These are phyloP conservation scores for Melipona beecheii DNA, from an alignment of 2,888 invertebrate species.

Conservation along the genomic window DNA sequence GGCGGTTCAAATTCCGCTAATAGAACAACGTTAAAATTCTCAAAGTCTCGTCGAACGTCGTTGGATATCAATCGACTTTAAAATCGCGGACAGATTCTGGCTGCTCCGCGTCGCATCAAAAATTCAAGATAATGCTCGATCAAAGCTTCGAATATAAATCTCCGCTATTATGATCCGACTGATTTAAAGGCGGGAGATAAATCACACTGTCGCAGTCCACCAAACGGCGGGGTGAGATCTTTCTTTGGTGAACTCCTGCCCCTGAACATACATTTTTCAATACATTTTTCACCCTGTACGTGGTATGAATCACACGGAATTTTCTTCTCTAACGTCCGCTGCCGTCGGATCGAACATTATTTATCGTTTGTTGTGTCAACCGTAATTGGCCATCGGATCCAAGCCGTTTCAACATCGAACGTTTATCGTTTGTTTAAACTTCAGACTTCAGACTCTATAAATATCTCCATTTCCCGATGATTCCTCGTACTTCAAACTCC, in stretches of 20 bases:
- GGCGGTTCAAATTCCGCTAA: background rate
- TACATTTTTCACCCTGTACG: constrained; percentile 6
- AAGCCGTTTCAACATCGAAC: background rate
- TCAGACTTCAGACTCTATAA: too few relatives aligned
- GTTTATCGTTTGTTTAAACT: too few relatives aligned
- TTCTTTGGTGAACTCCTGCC: constrained; percentile 14
- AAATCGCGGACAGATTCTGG: background rate
- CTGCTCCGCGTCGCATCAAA: background rate
- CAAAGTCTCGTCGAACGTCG: background rate
- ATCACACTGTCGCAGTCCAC: constrained; percentile 21
- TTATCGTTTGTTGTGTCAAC: constrained; percentile 12
- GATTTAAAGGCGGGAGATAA: constrained; percentile 34
- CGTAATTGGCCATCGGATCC: background rate
- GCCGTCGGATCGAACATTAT: constrained; percentile 12
- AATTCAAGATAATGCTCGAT: constrained; percentile 3
- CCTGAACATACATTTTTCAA: constrained; percentile 30
- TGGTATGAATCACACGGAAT: constrained; percentile 2
- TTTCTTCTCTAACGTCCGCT: background rate
- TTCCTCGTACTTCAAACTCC: background rate
- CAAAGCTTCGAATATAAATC: constrained; percentile 30
- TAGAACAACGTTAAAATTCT: background rate
- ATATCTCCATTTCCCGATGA: background rate
- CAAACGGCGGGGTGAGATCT: constrained; percentile 12
- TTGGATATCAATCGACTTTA: background rate
- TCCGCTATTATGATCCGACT: constrained; percentile 27